Percentiles rank a stretch among this genome's conserved stretches.
Conservation (phyloP, 1,140 invertebrate genomes). For the Drosophila bocqueti region DNA sequence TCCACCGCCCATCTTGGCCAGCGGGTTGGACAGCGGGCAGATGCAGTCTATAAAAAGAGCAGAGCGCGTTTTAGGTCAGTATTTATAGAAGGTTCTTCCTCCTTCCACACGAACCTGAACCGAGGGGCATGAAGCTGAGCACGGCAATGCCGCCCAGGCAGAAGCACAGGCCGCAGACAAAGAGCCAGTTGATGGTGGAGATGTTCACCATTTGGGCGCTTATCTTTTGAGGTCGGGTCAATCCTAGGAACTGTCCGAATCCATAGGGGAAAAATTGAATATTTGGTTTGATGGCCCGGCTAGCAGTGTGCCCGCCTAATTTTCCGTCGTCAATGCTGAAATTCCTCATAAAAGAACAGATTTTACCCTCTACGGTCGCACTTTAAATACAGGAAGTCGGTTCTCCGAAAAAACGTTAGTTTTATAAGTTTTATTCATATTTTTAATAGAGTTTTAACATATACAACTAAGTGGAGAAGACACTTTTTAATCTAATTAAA, state of each 20-base stretch:
- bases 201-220: conserved; percentile 66
- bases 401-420: not conserved
- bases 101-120: conserved; percentile 57
- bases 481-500: conserved; percentile 31
- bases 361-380: not conserved
- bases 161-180: conserved; percentile 76
- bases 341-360: not conserved
- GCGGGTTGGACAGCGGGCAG: conserved; percentile 70
- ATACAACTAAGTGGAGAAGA: conserved; percentile 4
- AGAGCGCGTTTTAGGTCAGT: conserved; percentile 9
- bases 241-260: not conserved
- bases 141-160: conserved; percentile 75
- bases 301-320: conserved; percentile 1
- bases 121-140: conserved; percentile 76
- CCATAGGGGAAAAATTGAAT: conserved; percentile 19
- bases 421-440: not conserved
- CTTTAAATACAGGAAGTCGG: not conserved
- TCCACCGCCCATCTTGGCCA: conserved; percentile 14
- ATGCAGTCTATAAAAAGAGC: conserved; percentile 69
- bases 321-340: not conserved
- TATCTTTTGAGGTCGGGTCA: not conserved
- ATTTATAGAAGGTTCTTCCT: conserved; percentile 46
- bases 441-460: not conserved
- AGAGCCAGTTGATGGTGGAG: conserved; percentile 79
- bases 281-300: conserved; percentile 13